Percentiles rank a stretch among this genome's conserved stretches.
These are phyloP conservation scores for Todiramphus chloris DNA, from an alignment of 2,113 vertebrate genomes.

Conservation along the genomic window DNA sequence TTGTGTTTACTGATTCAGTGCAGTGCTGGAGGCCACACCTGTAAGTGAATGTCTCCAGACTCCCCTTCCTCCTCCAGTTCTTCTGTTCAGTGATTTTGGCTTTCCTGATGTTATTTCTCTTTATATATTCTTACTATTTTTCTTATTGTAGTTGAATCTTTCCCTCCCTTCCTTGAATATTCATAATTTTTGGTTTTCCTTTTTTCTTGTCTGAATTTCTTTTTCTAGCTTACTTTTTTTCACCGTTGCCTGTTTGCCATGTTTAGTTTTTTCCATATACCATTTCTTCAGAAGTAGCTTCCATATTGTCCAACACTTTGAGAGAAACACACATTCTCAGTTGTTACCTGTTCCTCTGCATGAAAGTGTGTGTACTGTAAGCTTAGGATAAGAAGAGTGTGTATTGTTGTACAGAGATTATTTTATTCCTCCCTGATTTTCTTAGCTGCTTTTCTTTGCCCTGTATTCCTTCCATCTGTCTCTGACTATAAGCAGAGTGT, in stretches of 20 bases:
- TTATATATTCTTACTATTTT: background rate
- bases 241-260: background rate
- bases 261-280: background rate
- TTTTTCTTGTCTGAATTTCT: background rate
- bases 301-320: background rate
- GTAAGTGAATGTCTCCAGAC: background rate
- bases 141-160: background rate
- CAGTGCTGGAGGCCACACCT: background rate
- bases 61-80: background rate
- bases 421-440: background rate
- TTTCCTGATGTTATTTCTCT: background rate
- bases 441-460: background rate
- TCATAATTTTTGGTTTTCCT: background rate
- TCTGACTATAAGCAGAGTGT: background rate
- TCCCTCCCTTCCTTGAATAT: background rate
- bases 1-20: background rate
- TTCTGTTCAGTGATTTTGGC: background rate
- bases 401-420: background rate
- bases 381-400: background rate
- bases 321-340: background rate
- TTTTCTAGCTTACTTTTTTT: constrained; percentile 1
- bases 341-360: background rate
- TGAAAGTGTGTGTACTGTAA: background rate
- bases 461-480: background rate
- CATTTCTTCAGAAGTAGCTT: background rate